Conservation (phyloP, 2,888 invertebrate species). For the Apoda limacodes region DNA sequence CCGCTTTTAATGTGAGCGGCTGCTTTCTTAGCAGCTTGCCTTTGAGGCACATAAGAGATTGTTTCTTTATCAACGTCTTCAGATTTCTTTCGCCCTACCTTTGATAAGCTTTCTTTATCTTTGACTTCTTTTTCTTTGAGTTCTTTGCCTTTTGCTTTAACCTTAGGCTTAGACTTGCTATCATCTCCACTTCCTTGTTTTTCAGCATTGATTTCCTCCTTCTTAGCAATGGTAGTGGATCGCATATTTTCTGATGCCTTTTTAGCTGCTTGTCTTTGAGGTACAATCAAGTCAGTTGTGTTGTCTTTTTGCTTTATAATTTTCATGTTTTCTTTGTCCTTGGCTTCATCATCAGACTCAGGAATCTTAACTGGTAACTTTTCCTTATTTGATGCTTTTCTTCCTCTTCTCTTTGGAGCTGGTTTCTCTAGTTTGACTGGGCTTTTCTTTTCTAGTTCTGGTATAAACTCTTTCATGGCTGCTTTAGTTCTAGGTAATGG, state of each 20-base stretch:
- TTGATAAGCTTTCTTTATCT: constrained; percentile 34
- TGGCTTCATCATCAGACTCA: constrained; percentile 56
- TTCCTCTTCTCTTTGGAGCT: constrained; percentile 50
- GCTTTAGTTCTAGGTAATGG: constrained; percentile 82
- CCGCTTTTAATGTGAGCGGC: constrained; percentile 91
- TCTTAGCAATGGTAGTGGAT: constrained; percentile 68
- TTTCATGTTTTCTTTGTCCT: constrained; percentile 61
- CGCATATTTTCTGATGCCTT: constrained; percentile 91
- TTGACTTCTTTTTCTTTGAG: constrained; percentile 46
- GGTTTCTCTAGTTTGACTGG: constrained; percentile 35
- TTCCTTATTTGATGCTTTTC: constrained; percentile 59
- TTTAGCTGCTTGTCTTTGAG: constrained; percentile 90
- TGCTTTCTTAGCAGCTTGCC: constrained; percentile 92
- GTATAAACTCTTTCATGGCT: constrained; percentile 85
- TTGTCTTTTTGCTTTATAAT: constrained; percentile 63
- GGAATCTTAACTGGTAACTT: constrained; percentile 32
- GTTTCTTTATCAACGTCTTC: constrained; percentile 76
- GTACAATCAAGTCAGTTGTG: constrained; percentile 88
- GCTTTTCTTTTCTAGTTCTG: constrained; percentile 49
- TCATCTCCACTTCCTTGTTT: constrained; percentile 45
- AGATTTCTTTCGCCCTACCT: constrained; percentile 56
- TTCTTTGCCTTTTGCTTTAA: constrained; percentile 60
- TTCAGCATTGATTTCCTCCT: constrained; percentile 43
- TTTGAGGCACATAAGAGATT: constrained; percentile 87
- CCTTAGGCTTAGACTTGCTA: constrained; percentile 43